These are phyloP conservation scores for Galemys pyrenaicus DNA, from an alignment of 2,113 vertebrate species.

Conservation along the genomic window DNA sequence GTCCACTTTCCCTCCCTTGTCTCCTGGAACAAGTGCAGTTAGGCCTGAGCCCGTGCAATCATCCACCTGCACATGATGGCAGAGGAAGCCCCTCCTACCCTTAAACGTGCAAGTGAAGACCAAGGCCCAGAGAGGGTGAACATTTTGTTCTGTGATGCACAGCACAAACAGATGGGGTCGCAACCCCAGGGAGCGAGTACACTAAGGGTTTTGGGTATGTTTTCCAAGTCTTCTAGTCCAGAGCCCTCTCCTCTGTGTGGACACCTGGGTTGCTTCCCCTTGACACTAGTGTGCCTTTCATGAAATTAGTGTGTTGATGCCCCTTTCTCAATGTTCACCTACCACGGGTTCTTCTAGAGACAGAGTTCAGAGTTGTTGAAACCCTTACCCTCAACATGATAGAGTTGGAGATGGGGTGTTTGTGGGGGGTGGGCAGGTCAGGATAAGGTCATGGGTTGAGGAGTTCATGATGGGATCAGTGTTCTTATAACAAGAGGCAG, in stretches of 20 bases:
- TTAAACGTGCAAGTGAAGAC: not conserved
- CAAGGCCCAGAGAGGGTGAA: not conserved
- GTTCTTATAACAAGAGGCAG: not conserved
- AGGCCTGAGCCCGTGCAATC: too few relatives aligned
- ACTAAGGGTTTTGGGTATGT: not conserved
- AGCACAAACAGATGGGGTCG: not conserved
- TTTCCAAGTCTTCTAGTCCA: not conserved
- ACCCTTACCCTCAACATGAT: not conserved
- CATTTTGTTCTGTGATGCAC: not conserved
- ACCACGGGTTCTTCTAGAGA: not conserved
- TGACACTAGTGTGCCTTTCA: not conserved
- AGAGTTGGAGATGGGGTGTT: not conserved
- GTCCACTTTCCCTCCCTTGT: too few relatives aligned
- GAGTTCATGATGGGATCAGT: too few relatives aligned
- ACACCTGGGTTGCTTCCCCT: not conserved
- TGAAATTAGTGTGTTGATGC: not conserved
- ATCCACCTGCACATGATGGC: too few relatives aligned
- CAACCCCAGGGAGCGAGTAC: too few relatives aligned
- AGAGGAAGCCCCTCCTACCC: too few relatives aligned
- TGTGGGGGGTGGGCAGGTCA: not conserved
- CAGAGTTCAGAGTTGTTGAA: not conserved
- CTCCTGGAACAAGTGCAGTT: too few relatives aligned
- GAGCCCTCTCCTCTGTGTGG: too few relatives aligned
- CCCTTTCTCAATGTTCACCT: not conserved
- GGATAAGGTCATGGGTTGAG: not conserved